Evolutionary conservation across 2,888 invertebrate genomes (phyloP), one percentile per base, ranked within the genome.

Genomic region (Cerastis rubricosa): DNA sequence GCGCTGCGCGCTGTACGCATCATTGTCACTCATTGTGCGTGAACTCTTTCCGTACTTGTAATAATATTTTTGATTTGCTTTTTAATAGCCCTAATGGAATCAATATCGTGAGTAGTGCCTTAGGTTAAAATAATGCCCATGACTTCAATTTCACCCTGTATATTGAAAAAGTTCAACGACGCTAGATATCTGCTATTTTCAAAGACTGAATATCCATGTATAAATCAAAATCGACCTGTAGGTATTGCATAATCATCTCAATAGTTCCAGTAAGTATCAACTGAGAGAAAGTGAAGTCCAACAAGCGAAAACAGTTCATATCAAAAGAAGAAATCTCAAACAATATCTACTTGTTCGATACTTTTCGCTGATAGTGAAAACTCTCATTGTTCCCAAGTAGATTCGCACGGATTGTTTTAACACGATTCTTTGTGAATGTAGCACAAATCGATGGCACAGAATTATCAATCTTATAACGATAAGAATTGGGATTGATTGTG

Each of bases 351-450:
- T 86, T 77, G 81, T 78, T 68, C 74, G 69, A 88, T 83, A 74
- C 59, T 80, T 81, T 80, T 78, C 74, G 68, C 81, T 87, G 90
- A 90, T 89, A 89, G 90, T 88, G 90, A 91, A 92, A 92, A 86
- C 88, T 85, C 81, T 72, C 75, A 87, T 89, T 87, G 88, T 92
- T 92, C 90, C 84, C 88, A 85, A 85, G 74, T 84, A 82, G 85
- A 87, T 90, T 88, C 90, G 88, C 85, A 78, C 74, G 85, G 71
- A 81, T 68, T 74, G 64, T 75, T 76, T 68, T 49, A 69, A 73
- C 72, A 65, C 65, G 72, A 65, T 29, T 67, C 43, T 47, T 51
- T 35, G 59, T 67, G 25, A 77, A 76, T 85, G 51, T 78, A n/a
- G 64, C 35, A 70, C 86, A 40, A 74, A 59, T 14, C 12, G 4